Base-by-base conservation (phyloP, 2,888 invertebrate genomes). In the Neocrepidodera transversa region DNA sequence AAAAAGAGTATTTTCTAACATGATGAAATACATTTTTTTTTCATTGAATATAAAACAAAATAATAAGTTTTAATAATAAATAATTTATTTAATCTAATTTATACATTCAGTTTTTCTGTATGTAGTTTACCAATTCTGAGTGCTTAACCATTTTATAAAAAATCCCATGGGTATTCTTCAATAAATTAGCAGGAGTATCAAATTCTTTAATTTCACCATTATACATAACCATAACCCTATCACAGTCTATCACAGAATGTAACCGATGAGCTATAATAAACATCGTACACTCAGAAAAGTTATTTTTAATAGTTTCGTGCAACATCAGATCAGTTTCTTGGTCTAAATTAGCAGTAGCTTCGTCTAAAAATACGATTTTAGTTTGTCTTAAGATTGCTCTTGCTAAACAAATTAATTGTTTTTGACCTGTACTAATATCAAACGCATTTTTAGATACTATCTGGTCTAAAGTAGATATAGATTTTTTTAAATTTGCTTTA, bases 321-420 rank as follows among this genome's bases (percentile, higher is more conserved):
- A 93, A 91, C 13, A 92, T 76, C 1, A 83, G 83, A 72, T 92
- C 92, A 23, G 91, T 92, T 59, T 87, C 85, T 0, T 87, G 87
- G 78, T 92, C 92, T 10, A 92, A 90, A 73, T 91, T 92, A 26
- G 92, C 91, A 0, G 92, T 92, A 45, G 92, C 92, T 81, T 93
- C 93, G 75, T 93, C 79, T 43, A 79, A 54, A 11, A 79, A 68
- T 7, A 79, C 63, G 43, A 79, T 75, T 58, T 71, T 73, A 58
- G 68, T 75, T 16, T 71, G 74, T 17, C 91, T 43, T 1, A 79
- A 64, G 45, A 86, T 79, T 1, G 85, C 89, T 14, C 90, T 77
- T 0, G 89, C 89, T 23, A 90, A 79, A 68, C 89, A 90, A 43
- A 90, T 77, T 45, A 90, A 80, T 76, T 90, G 90, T 1, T 87